Conservation (phyloP, 2,888 invertebrate genomes). For the Pyrrhopygopsis socrates region DNA sequence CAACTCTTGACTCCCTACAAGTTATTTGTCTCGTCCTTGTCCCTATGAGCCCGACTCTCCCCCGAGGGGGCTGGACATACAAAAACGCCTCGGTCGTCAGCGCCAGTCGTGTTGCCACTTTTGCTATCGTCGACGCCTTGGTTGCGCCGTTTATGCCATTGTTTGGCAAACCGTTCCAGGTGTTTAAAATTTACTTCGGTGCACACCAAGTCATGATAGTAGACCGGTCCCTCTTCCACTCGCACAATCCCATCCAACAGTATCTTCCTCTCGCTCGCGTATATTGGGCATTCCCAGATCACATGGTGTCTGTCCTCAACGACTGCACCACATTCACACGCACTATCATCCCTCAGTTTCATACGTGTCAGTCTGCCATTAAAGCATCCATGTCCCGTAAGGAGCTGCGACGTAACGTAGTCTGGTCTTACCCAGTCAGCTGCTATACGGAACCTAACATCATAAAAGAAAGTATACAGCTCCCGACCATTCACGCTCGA, state of each 20-base stretch:
- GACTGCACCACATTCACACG: constrained; percentile 49
- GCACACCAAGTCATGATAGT: too few relatives aligned
- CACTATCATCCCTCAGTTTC: constrained; percentile 43
- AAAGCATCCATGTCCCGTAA: constrained; percentile 80
- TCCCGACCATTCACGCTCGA: constrained; percentile 69
- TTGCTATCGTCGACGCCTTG: too few relatives aligned
- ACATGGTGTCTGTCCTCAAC: constrained; percentile 50
- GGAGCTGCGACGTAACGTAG: constrained; percentile 74
- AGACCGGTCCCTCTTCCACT: neutral
- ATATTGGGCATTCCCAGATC: constrained; percentile 46
- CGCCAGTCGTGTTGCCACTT: too few relatives aligned
- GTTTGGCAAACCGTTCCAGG: neutral
- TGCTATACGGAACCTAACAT: too few relatives aligned
- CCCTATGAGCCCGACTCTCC: neutral
- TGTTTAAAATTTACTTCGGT: too few relatives aligned
- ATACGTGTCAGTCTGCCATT: constrained; percentile 63
- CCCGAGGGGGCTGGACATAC: neutral
- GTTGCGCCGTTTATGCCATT: neutral
- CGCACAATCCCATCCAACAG: neutral
- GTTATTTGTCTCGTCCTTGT: neutral
- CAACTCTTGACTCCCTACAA: constrained; percentile 40
- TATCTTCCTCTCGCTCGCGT: neutral
- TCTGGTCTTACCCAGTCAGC: constrained; percentile 69
- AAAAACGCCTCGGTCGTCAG: neutral
- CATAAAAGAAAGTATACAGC: neutral